Conservation (phyloP, 1,140 invertebrate species). For the Cardiocondyla obscurior region DNA sequence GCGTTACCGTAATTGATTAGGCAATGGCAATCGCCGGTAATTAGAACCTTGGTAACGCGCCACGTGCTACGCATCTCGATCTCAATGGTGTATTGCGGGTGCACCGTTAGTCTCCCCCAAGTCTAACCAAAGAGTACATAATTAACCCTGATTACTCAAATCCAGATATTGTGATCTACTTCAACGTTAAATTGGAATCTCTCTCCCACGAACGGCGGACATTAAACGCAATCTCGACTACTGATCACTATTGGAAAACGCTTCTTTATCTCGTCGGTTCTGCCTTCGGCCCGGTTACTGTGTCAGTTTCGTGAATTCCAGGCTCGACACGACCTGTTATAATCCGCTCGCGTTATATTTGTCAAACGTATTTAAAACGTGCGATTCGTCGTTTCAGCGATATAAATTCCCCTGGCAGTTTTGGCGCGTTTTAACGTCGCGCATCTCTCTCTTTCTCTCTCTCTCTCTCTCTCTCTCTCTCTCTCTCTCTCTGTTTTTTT, state of each 20-base stretch:
- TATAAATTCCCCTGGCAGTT: neutral
- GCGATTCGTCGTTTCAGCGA: neutral
- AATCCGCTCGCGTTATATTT: slow-evolving; percentile 24
- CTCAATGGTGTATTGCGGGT: slow-evolving; percentile 29
- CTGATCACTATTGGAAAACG: slow-evolving; percentile 37
- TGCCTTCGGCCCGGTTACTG: slow-evolving; percentile 6
- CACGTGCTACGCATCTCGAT: slow-evolving; percentile 53
- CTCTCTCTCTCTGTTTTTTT: neutral
- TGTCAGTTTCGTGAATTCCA: slow-evolving; percentile 47
- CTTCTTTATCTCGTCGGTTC: slow-evolving; percentile 26
- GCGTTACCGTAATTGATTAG: slow-evolving; percentile 79
- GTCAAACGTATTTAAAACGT: slow-evolving; percentile 22
- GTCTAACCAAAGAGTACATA: slow-evolving; percentile 53
- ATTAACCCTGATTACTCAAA: slow-evolving; percentile 58
- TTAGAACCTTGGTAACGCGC: slow-evolving; percentile 72
- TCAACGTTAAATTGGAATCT: slow-evolving; percentile 34
- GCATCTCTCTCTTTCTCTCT: no score
- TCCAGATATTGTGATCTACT: slow-evolving; percentile 32
- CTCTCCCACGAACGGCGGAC: neutral
- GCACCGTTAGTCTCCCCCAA: slow-evolving; percentile 41
- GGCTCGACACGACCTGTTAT: neutral
- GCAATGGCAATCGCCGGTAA: slow-evolving; percentile 78
- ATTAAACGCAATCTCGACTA: slow-evolving; percentile 38
- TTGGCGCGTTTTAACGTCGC: neutral
- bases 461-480: neutral